Percentiles rank a stretch among this genome's conserved stretches.
Evolutionary conservation across 2,888 invertebrate genomes (phyloP).

Genomic region (Perizoma flavofasciatum): DNA sequence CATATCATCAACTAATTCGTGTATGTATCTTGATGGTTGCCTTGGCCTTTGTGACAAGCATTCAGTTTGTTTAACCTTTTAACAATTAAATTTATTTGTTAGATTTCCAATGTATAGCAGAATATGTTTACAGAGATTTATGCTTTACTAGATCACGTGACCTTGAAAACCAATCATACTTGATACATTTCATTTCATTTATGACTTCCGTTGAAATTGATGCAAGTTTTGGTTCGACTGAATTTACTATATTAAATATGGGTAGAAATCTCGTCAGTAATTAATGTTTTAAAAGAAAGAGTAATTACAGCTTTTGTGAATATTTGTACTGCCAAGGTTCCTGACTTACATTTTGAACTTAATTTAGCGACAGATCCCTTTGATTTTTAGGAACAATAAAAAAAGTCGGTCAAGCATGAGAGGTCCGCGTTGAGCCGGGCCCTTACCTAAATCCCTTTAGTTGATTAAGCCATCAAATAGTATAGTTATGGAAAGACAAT

Average conservation of each 20-base stretch:
- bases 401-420: constrained; percentile 40
- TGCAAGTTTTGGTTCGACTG: not conserved
- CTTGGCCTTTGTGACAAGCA: constrained; percentile 30
- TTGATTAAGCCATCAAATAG: constrained; percentile 42
- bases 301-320: too few relatives aligned
- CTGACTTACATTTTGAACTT: constrained; percentile 11
- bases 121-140: not conserved
- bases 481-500: constrained; percentile 42
- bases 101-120: too few relatives aligned
- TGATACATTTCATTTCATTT: not conserved
- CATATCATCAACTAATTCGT: constrained; percentile 39
- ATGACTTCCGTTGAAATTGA: constrained; percentile 11
- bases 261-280: not conserved
- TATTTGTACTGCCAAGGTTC: not conserved
- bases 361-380: constrained; percentile 34
- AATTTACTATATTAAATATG: not conserved
- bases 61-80: not conserved
- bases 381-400: constrained; percentile 38
- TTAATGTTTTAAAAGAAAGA: too few relatives aligned
- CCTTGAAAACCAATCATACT: too few relatives aligned
- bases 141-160: constrained; percentile 8
- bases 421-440: constrained; percentile 33
- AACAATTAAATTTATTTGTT: not conserved
- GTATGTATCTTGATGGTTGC: constrained; percentile 34
- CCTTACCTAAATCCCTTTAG: constrained; percentile 40